These are phyloP conservation scores for Gorsachius magnificus DNA, from an alignment of 2,797 vertebrate genomes.

Conservation along the genomic window DNA sequence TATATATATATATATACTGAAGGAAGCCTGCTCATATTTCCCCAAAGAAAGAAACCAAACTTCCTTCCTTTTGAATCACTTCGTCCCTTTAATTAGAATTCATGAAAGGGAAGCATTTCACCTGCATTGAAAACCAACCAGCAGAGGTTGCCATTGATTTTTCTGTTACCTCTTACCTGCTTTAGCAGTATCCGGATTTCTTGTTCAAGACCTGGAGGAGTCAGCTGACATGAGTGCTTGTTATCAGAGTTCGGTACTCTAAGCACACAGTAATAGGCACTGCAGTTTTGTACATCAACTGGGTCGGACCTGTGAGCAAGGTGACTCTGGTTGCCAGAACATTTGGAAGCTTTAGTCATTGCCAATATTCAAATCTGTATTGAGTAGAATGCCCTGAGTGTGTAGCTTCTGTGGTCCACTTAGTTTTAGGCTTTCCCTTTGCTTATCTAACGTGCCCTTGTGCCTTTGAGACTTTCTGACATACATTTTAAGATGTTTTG, in stretches of 20 bases:
- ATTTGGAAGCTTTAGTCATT: neutral
- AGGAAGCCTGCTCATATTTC: neutral
- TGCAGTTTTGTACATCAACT: neutral
- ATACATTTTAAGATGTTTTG: neutral
- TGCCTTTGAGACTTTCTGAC: neutral
- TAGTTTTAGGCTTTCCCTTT: neutral
- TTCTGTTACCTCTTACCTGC: neutral
- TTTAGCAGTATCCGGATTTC: neutral
- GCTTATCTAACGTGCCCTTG: neutral
- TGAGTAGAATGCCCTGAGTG: neutral
- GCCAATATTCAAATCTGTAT: neutral
- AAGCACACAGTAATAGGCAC: neutral
- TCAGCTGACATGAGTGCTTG: neutral
- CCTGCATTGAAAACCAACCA: neutral
- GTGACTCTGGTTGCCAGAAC: neutral
- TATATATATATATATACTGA: no score
- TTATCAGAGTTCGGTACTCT: neutral
- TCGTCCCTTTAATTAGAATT: neutral
- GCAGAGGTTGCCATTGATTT: constrained; percentile 36
- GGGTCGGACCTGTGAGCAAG: neutral
- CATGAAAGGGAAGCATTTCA: neutral
- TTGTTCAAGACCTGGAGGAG: neutral
- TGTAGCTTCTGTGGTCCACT: accelerated
- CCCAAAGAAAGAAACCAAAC: neutral
- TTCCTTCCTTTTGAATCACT: neutral